Evolutionary conservation across 2,113 vertebrate genomes (phyloP).

Genomic region (Pygathrix nemaeus): DNA sequence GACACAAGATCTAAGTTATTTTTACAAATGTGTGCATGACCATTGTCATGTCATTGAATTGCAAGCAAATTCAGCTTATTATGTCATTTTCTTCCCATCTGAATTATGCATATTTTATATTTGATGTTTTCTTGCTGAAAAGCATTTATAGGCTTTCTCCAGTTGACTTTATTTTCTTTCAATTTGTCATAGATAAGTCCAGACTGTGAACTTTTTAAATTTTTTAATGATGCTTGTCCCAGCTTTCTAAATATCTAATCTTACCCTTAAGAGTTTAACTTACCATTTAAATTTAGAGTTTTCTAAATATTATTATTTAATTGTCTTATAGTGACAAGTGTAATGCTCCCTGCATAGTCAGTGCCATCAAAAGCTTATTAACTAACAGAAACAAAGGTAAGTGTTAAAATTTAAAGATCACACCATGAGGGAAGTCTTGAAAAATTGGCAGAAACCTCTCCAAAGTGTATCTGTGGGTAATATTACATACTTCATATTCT

Average conservation of each 20-base stretch:
- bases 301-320: conserved; percentile 21
- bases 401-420: not conserved
- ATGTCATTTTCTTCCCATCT: conserved; percentile 21
- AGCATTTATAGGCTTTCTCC: not conserved
- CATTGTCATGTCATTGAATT: not conserved
- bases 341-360: not conserved
- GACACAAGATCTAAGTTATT: not conserved
- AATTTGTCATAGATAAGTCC: not conserved
- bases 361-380: not conserved
- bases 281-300: not conserved
- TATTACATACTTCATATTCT: not conserved
- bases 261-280: not conserved
- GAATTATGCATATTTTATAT: not conserved
- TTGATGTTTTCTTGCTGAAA: not conserved
- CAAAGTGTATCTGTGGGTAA: not conserved
- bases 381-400: conserved; percentile 26
- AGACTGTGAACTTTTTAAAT: not conserved
- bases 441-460: not conserved
- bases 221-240: not conserved
- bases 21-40: not conserved
- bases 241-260: not conserved
- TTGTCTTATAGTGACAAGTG: not conserved
- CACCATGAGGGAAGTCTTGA: not conserved
- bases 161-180: not conserved
- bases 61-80: not conserved